A percentile compares a stretch with the other conserved stretches of the same genome.
phyloP scores from a whole-genome alignment of 2,888 invertebrate genomes.

The Mimas tiliae region DNA sequence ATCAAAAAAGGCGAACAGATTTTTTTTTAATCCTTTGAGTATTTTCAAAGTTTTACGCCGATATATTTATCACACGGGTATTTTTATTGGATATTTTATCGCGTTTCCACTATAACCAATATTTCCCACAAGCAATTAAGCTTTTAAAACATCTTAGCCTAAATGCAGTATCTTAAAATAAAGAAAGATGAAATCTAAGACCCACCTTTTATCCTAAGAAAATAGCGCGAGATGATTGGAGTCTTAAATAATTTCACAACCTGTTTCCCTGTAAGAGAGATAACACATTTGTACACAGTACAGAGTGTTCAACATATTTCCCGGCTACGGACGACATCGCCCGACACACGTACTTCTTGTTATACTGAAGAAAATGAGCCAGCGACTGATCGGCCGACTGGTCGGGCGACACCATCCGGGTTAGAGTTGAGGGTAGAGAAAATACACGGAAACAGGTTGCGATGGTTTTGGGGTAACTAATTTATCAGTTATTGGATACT shows the following conservation, averaged over 20 bases:
- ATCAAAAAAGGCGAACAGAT: no score
- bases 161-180: not conserved
- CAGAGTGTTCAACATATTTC: constrained; percentile 42
- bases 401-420: constrained; percentile 35
- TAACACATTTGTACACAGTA: constrained; percentile 35
- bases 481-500: constrained; percentile 41
- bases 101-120: no score
- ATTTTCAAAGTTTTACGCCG: no score
- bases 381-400: constrained; percentile 33
- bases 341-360: constrained; percentile 42
- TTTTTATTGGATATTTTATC: no score
- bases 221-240: not conserved
- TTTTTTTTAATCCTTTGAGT: no score
- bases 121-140: no score
- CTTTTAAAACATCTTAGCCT: no score
- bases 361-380: constrained; percentile 41
- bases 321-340: constrained; percentile 35
- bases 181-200: not conserved
- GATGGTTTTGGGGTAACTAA: constrained; percentile 44
- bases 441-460: constrained; percentile 41
- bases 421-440: constrained; percentile 32
- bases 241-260: constrained; percentile 20
- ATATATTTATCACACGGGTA: no score
- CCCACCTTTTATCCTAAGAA: not conserved
- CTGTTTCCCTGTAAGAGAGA: constrained; percentile 18